Evolutionary conservation across 2,797 vertebrate species (phyloP).

Genomic region (Novumbra hubbsi): DNA sequence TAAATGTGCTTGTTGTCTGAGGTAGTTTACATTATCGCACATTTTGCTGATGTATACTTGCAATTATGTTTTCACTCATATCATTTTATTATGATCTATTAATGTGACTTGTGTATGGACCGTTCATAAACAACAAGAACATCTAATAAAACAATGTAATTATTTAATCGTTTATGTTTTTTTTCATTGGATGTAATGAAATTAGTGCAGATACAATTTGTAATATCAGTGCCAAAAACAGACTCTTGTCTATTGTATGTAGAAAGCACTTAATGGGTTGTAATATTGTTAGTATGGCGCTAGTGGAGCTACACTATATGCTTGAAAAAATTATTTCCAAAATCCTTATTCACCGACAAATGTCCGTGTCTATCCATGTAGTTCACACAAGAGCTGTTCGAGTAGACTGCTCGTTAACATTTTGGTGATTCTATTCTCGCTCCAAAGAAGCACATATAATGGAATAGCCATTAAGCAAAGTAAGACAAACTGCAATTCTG

Average conservation of each 20-base stretch:
- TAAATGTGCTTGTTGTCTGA: no score
- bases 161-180: conserved; percentile 61
- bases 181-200: conserved; percentile 50
- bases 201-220: neutral
- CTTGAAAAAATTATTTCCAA: neutral
- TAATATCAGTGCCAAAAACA: neutral
- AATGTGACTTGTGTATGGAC: no score
- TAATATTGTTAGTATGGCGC: neutral
- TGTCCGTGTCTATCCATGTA: neutral
- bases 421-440: neutral
- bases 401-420: neutral
- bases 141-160: conserved; percentile 36
- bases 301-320: neutral
- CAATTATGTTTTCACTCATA: no score
- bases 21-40: no score
- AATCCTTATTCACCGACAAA: neutral
- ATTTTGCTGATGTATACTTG: no score
- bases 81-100: no score
- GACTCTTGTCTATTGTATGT: neutral
- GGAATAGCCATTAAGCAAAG: neutral
- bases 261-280: neutral
- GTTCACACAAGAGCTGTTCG: neutral
- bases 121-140: neutral
- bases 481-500: neutral
- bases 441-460: neutral